Evolutionary conservation across 2,888 invertebrate species (phyloP).

Genomic region (Buathra laborator): DNA sequence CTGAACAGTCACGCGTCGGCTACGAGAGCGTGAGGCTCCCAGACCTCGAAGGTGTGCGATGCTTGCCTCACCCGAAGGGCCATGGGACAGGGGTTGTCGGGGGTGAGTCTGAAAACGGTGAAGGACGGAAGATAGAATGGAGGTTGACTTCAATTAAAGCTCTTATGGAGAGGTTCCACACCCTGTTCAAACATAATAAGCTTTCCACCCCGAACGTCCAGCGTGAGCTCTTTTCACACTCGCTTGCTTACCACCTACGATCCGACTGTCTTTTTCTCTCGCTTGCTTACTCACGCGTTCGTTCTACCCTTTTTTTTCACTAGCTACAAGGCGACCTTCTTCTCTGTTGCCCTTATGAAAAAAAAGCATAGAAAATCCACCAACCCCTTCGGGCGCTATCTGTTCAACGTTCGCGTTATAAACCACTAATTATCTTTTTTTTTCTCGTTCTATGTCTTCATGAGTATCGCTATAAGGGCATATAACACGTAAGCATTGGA

Average conservation of each 20-base stretch:
- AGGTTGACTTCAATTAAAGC: constrained; percentile 79
- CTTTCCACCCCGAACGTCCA: constrained; percentile 58
- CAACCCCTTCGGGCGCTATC: neutral
- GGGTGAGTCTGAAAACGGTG: constrained; percentile 18
- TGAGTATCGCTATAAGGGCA: neutral
- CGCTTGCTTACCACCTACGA: neutral
- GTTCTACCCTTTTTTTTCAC: constrained; percentile 1
- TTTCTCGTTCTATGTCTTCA: neutral
- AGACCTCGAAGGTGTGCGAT: constrained; percentile 38
- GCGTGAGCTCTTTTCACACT: constrained; percentile 8
- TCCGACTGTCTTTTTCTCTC: neutral
- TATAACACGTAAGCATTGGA: neutral
- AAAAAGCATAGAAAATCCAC: neutral
- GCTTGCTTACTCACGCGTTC: constrained; percentile 25
- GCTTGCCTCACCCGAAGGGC: constrained; percentile 72
- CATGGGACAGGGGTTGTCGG: constrained; percentile 42
- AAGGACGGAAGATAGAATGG: constrained; percentile 33
- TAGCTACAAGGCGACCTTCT: neutral
- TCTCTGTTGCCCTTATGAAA: neutral
- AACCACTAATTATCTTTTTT: neutral
- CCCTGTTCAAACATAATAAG: constrained; percentile 81
- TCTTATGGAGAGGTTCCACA: constrained; percentile 78
- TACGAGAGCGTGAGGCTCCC: constrained; percentile 65
- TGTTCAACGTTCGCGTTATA: constrained; percentile 1
- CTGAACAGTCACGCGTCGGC: neutral